These are phyloP conservation scores for Scaptodrosophila lebanonensis DNA, from an alignment of 1,140 invertebrate genomes.

Conservation along the genomic window DNA sequence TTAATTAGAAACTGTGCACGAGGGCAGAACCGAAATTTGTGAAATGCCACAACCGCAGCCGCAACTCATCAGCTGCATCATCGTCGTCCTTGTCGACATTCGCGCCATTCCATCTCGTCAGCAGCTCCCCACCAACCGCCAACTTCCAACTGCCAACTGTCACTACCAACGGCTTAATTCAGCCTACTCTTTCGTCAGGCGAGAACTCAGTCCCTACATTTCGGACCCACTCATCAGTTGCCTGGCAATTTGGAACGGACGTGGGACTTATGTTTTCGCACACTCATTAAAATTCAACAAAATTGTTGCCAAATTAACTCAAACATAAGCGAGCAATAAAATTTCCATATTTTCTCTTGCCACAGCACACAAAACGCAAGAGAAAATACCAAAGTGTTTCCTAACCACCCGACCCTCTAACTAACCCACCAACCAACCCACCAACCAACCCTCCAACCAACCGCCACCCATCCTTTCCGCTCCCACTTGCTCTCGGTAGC, in stretches of 20 bases:
- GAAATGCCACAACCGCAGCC: slow-evolving; percentile 21
- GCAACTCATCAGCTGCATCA: slow-evolving; percentile 1
- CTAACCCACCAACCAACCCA: neutral
- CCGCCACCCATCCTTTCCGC: neutral
- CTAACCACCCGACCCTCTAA: neutral
- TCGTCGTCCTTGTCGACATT: neutral
- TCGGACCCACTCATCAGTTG: slow-evolving; percentile 11
- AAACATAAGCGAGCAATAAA: slow-evolving; percentile 75
- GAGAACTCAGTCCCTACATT: neutral
- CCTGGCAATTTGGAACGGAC: slow-evolving; percentile 22
- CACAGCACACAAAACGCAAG: slow-evolving; percentile 3
- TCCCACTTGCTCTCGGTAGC: slow-evolving; percentile 4
- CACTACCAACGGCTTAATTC: slow-evolving; percentile 47
- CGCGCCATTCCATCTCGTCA: slow-evolving; percentile 16
- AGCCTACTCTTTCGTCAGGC: slow-evolving; percentile 7
- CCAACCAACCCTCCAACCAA: no score
- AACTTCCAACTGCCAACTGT: slow-evolving; percentile 17
- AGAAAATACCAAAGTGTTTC: slow-evolving; percentile 7
- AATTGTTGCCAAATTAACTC: slow-evolving; percentile 75
- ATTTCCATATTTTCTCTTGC: slow-evolving; percentile 65
- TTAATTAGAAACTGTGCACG: slow-evolving; percentile 57
- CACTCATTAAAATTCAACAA: slow-evolving; percentile 75
- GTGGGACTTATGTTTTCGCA: slow-evolving; percentile 59
- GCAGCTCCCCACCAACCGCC: neutral
- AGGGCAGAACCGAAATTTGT: no score